Evolutionary conservation across 2,797 vertebrate genomes (phyloP).

Genomic region (Petrocephalus schoutedeni): DNA sequence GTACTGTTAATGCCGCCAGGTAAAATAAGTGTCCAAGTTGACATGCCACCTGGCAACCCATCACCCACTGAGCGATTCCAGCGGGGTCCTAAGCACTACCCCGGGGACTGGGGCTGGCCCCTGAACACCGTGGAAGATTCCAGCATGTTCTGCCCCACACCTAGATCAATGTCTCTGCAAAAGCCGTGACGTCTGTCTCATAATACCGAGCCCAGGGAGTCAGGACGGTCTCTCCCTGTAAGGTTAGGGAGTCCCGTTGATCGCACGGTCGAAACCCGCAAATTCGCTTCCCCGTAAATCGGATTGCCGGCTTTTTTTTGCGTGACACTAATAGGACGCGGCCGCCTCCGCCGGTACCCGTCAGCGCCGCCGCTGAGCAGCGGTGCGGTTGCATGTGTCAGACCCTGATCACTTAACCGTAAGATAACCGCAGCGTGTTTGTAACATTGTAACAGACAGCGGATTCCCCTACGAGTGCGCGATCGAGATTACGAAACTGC

Average conservation of each 20-base stretch:
- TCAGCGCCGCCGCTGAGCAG: background rate
- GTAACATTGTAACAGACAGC: background rate
- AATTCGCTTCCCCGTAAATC: background rate
- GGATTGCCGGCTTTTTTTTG: background rate
- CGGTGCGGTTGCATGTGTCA: background rate
- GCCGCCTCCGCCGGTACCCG: background rate
- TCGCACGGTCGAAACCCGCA: background rate
- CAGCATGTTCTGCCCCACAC: conserved; percentile 39
- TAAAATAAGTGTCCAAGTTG: background rate
- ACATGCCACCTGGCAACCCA: background rate
- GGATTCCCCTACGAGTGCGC: background rate
- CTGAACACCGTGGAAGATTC: conserved; percentile 23
- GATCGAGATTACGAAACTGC: background rate
- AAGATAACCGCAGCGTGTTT: background rate
- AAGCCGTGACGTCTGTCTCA: conserved; percentile 54
- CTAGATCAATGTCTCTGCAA: conserved; percentile 33
- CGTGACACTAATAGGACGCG: background rate
- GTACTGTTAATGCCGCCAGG: background rate
- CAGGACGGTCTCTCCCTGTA: background rate
- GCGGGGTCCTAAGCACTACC: background rate
- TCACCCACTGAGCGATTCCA: background rate
- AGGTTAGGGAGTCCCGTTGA: background rate
- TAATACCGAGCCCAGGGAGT: conserved; percentile 50
- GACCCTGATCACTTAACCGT: background rate
- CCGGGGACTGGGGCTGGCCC: background rate